Base-by-base conservation (phyloP, 2,113 vertebrate species). In the Benitochromis conjunctus region DNA sequence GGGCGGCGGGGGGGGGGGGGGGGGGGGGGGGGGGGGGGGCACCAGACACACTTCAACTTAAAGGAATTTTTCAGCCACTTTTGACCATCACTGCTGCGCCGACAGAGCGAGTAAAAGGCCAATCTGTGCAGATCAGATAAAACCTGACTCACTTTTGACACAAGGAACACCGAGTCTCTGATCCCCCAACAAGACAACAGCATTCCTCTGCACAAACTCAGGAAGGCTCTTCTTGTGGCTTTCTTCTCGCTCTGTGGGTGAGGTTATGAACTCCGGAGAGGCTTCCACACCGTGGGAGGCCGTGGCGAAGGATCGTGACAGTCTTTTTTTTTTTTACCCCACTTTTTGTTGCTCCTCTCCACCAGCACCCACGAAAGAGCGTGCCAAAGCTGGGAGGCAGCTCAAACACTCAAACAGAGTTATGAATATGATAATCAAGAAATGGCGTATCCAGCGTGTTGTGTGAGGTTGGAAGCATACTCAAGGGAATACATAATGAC, bases 401-500 rank as follows among this genome's bases (percentile, higher is more conserved):
- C 38, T 85, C 62, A 77, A 80, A 89, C 66, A 88, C 31, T 79
- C 81, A 89, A 79, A 85, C 79, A 86, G 48, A 90, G 83, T 84
- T 89, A 90, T 92, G 89, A 92, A 90, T 92, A 92, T 92, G 85
- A 87, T 91, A 83, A 92, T 91, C 43, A n/a, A 84, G 58, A 82
- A 48, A 57, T 38, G 62, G 82, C 46, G 10, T 77, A 43, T 81
- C 85, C 82, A 88, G 18, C 82, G 86, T 83, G 87, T 69, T 79
- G 62, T 43, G 83, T 36, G 85, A 76, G 81, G 55, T 78, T 74
- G 41, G 74, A 71, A 69, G 74, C 51, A 51, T 24, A 71, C 64
- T 80, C 89, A 43, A 9, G 78, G 76, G 91, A 92, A 89, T 86
- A 18, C 79, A 80, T 82, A 85, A 90, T 85, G 82, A 84, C 71